phyloP scores from a whole-genome alignment of 2,888 invertebrate species.

The Trichogramma evanescens region DNA sequence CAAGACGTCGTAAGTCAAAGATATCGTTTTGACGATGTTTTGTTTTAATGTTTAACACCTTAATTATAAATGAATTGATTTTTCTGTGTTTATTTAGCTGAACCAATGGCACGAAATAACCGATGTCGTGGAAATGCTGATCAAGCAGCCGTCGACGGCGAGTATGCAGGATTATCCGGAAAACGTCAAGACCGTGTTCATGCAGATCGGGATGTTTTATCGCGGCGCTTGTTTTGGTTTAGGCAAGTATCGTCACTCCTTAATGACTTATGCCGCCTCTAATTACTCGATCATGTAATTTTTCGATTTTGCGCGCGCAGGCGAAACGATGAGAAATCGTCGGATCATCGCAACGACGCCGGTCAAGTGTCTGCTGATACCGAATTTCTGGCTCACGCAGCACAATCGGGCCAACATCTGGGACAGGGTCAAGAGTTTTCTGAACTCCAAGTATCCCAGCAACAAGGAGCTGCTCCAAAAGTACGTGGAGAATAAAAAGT shows the following conservation, averaged over 20 bases:
- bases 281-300: background rate
- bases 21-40: background rate
- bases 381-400: slow-evolving; percentile 63
- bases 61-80: background rate
- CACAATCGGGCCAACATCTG: slow-evolving; percentile 61
- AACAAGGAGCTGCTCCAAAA: slow-evolving; percentile 54
- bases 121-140: slow-evolving; percentile 37
- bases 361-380: slow-evolving; percentile 62
- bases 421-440: slow-evolving; percentile 56
- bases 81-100: slow-evolving; percentile 26
- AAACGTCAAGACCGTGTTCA: slow-evolving; percentile 42
- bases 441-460: slow-evolving; percentile 56
- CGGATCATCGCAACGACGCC: slow-evolving; percentile 60
- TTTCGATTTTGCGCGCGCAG: slow-evolving; percentile 24
- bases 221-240: slow-evolving; percentile 63
- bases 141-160: slow-evolving; percentile 34
- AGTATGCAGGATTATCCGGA: slow-evolving; percentile 30
- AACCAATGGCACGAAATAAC: slow-evolving; percentile 42
- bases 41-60: background rate
- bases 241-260: slow-evolving; percentile 35
- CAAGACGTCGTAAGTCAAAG: slow-evolving; percentile 35
- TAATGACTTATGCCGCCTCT: no score
- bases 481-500: slow-evolving; percentile 52
- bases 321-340: slow-evolving; percentile 62
- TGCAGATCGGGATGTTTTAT: slow-evolving; percentile 55